phyloP scores from a whole-genome alignment of 2,888 invertebrate species.

The Micropterix aruncella region DNA sequence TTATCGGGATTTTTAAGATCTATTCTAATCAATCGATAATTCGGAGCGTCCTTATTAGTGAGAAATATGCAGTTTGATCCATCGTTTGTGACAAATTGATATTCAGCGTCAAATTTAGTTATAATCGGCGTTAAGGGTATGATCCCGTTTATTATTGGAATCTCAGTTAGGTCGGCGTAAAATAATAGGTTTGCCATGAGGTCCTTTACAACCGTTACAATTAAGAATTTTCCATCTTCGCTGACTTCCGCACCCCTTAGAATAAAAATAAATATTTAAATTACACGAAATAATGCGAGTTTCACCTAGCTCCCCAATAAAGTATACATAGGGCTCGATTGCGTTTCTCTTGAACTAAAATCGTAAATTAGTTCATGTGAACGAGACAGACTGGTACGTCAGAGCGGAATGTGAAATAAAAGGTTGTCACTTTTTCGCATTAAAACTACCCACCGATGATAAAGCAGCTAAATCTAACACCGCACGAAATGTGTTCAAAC shows the following conservation, averaged over 20 bases:
- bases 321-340: no score
- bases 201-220: slow-evolving; percentile 72
- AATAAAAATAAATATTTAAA: no score
- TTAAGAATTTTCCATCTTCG: slow-evolving; percentile 82
- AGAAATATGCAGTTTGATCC: slow-evolving; percentile 71
- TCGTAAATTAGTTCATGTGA: no score
- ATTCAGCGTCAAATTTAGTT: slow-evolving; percentile 84
- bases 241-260: slow-evolving; percentile 71
- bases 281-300: no score
- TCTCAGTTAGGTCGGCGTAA: slow-evolving; percentile 62
- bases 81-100: slow-evolving; percentile 85
- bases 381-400: no score
- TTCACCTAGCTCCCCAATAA: no score
- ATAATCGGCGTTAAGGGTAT: slow-evolving; percentile 67
- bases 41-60: slow-evolving; percentile 88
- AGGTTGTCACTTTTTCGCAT: no score
- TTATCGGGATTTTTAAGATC: slow-evolving; percentile 57
- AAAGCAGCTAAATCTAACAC: no score
- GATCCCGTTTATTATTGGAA: slow-evolving; percentile 45
- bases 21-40: slow-evolving; percentile 77
- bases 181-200: slow-evolving; percentile 86
- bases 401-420: no score
- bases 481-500: no score
- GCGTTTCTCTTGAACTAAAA: no score
- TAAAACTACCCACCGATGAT: no score